Evolutionary conservation across 2,113 vertebrate species (phyloP).

Genomic region (Solenodon paradoxus): DNA sequence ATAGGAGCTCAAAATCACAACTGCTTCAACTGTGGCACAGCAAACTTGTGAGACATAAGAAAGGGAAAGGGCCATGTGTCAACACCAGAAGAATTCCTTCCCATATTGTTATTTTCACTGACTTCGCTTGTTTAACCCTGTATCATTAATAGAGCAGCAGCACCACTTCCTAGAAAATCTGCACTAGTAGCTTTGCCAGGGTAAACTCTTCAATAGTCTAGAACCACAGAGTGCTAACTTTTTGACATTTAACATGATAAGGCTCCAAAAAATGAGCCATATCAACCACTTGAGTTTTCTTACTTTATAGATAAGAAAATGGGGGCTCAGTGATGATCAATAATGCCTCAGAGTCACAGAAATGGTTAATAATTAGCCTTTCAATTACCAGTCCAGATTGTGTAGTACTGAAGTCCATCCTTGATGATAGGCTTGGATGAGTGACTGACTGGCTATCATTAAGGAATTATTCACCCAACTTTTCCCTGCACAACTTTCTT

Average conservation of each 20-base stretch:
- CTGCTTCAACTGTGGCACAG: not conserved
- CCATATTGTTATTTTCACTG: not conserved
- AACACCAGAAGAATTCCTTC: not conserved
- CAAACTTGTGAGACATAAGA: not conserved
- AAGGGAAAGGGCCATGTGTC: not conserved
- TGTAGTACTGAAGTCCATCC: not conserved
- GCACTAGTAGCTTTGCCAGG: fast-evolving
- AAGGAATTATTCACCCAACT: fast-evolving
- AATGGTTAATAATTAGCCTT: not conserved
- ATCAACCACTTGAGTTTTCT: not conserved
- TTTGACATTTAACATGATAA: not conserved
- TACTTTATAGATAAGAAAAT: not conserved
- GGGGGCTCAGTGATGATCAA: not conserved
- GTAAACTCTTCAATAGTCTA: not conserved
- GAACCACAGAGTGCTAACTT: not conserved
- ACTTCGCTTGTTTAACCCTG: not conserved
- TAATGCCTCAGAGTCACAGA: not conserved
- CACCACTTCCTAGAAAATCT: not conserved
- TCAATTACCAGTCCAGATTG: not conserved
- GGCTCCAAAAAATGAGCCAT: not conserved
- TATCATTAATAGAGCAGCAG: not conserved
- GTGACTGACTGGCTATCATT: not conserved
- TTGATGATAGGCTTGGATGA: not conserved
- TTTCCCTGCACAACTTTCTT: not conserved
- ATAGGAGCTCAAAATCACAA: not conserved